A percentile compares a stretch with the other conserved stretches of the same genome.
Conservation (phyloP, 2,888 invertebrate genomes). For the Sinohyriopsis cumingii region DNA sequence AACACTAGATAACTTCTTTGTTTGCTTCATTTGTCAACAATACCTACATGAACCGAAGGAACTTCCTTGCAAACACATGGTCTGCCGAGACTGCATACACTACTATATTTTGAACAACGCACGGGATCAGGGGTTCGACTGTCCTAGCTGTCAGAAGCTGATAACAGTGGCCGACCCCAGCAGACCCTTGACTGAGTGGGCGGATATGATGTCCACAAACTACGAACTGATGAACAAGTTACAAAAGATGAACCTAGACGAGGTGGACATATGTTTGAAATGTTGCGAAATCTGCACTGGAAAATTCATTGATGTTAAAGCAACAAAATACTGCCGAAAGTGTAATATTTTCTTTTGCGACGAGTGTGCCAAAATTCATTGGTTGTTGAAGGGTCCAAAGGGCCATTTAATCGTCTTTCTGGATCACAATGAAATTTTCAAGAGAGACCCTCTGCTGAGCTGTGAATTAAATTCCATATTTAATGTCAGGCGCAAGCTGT, state of each 20-base stretch:
- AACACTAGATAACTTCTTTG: not conserved
- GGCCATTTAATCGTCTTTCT: conserved; percentile 21
- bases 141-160: conserved; percentile 15
- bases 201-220: conserved; percentile 20
- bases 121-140: conserved; percentile 14
- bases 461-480: conserved; percentile 15
- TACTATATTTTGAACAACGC: conserved; percentile 18
- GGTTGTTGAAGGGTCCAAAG: conserved; percentile 26
- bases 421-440: conserved; percentile 17
- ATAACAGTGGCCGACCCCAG: conserved; percentile 11
- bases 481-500: conserved; percentile 8
- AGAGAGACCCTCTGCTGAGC: conserved; percentile 19
- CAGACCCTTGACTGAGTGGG: conserved; percentile 20
- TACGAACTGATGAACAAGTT: conserved; percentile 8
- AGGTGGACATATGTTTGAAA: conserved; percentile 3
- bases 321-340: conserved; percentile 31
- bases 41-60: conserved; percentile 22
- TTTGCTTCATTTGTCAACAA: conserved; percentile 19
- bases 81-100: conserved; percentile 25
- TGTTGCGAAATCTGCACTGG: conserved; percentile 18
- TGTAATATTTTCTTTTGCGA: conserved; percentile 34
- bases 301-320: conserved; percentile 15
- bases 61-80: conserved; percentile 25
- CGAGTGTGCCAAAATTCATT: conserved; percentile 35
- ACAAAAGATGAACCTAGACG: conserved; percentile 11